phyloP scores from a whole-genome alignment of 1,140 invertebrate genomes.

The Zelostemma sp. region DNA sequence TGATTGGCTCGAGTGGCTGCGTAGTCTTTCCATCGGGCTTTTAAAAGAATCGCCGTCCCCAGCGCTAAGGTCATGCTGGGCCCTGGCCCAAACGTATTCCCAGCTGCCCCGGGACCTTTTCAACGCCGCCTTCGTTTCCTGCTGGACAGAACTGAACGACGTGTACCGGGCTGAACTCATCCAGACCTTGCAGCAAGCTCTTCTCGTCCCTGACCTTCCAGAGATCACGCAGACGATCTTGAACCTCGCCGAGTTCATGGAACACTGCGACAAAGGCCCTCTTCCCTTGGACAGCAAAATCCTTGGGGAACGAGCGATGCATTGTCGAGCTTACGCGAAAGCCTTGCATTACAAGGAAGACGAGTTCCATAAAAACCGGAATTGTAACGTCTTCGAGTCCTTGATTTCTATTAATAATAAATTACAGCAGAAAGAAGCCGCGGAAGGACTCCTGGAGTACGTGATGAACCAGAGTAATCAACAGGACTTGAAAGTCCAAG shows the following conservation, averaged over 20 bases:
- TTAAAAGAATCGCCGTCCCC: constrained; percentile 96
- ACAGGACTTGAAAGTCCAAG: constrained; percentile 83
- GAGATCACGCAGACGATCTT: constrained; percentile 98
- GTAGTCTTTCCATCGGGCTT: constrained; percentile 90
- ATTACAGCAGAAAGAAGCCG: constrained; percentile 97
- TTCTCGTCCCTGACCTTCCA: constrained; percentile 93
- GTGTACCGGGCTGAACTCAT: constrained; percentile 89
- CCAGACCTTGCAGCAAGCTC: constrained; percentile 87
- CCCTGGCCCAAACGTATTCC: constrained; percentile 93
- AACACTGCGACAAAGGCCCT: constrained; percentile 97
- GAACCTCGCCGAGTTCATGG: constrained; percentile 99
- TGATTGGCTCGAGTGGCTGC: constrained; percentile 98
- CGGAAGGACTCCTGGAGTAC: constrained; percentile 90
- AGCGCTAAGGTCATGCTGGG: constrained; percentile 90
- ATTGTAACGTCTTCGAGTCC: constrained; percentile 88
- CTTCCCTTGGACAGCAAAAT: constrained; percentile 90
- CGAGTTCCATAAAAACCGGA: constrained; percentile 81
- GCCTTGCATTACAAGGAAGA: constrained; percentile 99
- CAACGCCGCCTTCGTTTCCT: constrained; percentile 98
- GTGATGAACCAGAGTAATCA: constrained; percentile 84
- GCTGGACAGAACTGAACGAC: constrained; percentile 95
- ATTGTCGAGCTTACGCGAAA: constrained; percentile 91
- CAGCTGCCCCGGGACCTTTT: constrained; percentile 95
- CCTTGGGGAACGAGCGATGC: constrained; percentile 85
- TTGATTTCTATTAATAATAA: constrained; percentile 99